Evolutionary conservation across 2,113 vertebrate genomes (phyloP).

Genomic region (Paratilapia polleni): DNA sequence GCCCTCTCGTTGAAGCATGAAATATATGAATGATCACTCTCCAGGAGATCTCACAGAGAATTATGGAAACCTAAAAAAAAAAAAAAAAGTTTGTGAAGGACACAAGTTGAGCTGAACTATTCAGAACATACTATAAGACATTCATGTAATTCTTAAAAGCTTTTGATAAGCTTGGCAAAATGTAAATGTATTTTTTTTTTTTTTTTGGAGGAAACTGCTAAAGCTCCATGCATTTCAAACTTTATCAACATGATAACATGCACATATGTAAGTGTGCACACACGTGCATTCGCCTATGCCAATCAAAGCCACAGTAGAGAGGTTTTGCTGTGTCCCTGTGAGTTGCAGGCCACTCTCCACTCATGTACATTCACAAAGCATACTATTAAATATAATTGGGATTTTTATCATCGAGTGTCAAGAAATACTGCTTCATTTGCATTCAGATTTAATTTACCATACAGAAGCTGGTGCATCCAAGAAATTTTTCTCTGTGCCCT

Average conservation of each 20-base stretch:
- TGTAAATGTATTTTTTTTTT: neutral
- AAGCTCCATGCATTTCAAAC: slow-evolving; percentile 27
- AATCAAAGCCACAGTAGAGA: slow-evolving; percentile 48
- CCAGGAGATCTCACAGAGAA: slow-evolving; percentile 5
- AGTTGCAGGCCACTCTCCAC: slow-evolving; percentile 77
- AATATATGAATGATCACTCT: slow-evolving; percentile 34
- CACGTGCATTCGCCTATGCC: slow-evolving; percentile 6
- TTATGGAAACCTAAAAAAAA: slow-evolving; percentile 2
- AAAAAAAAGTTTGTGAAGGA: slow-evolving; percentile 24
- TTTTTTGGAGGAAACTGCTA: slow-evolving; percentile 11
- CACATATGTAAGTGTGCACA: slow-evolving; percentile 7
- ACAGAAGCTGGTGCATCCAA: slow-evolving; percentile 80
- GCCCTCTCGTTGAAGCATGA: slow-evolving; percentile 1
- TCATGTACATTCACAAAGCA: slow-evolving; percentile 85
- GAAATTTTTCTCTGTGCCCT: slow-evolving; percentile 75
- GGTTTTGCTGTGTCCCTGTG: slow-evolving; percentile 59
- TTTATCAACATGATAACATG: slow-evolving; percentile 25
- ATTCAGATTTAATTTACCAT: slow-evolving; percentile 85
- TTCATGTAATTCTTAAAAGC: slow-evolving; percentile 25
- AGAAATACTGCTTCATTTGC: slow-evolving; percentile 84
- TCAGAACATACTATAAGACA: neutral
- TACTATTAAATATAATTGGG: slow-evolving; percentile 86
- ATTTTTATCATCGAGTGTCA: slow-evolving; percentile 85
- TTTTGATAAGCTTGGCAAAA: slow-evolving; percentile 21
- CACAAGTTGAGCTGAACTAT: slow-evolving; percentile 15